Evolutionary conservation across 2,888 invertebrate genomes (phyloP), one percentile per base, ranked within the genome.

Genomic region (Xestoiulus laeticollis): DNA sequence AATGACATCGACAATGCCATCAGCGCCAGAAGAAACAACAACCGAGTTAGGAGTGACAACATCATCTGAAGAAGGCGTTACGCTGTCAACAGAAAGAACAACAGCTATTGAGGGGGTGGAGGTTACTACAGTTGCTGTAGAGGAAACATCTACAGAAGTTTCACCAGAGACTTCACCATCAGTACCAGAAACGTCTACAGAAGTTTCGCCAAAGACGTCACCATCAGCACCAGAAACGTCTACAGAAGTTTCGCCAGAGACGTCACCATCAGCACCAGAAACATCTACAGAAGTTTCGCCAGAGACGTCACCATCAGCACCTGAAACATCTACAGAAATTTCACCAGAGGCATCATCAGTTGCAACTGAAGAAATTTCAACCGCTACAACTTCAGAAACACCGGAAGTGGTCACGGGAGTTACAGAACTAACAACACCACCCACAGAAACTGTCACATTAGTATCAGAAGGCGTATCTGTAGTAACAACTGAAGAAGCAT

Each of bases 1-100:
- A 78, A 14, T 14, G 26, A 68, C 68, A 68, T 68, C 86, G 2
- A 86, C 86, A 86, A 16, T 10, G 12, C n/a, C 33, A 86, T 26
- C 44, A n/a, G 86, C 32, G 53, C 48, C 68, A 78, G 87, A 78
- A 78, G 82, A 10, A 8, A 30, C n/a, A 85, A 85, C 85, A 19
- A 22, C 43, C 16, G 85, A 44, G n/a, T 38, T 19, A 32, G 32
- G 19, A 85, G 22, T 19, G 43, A n/a, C 32, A 85, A 43, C 32
- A 19, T 38, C 32, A 19, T 30, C 32, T 38, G 33, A 32, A 85
- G 85, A 85, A 38, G 32, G 19, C 48, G 16, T 44, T 12, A 44
- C 14, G 14, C 4, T 19, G 14, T 48, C 48, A 48, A 19, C 48
- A 86, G 86, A 86, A 86, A 26, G n/a, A 32, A 22, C 32, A 32